Base-by-base conservation (phyloP, 2,113 vertebrate species). In the Prunella himalayana region DNA sequence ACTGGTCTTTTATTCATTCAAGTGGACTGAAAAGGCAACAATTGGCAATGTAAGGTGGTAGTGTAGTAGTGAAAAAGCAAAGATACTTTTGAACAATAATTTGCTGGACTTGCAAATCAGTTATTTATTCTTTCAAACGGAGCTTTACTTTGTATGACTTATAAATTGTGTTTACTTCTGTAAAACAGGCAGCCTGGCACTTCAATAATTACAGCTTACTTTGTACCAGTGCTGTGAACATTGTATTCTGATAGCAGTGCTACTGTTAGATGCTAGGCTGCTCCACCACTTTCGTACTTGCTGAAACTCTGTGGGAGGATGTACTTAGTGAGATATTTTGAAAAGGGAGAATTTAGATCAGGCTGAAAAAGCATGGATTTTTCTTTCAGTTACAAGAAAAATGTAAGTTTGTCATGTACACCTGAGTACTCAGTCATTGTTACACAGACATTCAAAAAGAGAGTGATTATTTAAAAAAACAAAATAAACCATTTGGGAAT, bases 231-330 rank as follows among this genome's bases (percentile, higher is more conserved):
- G 0, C 88, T 83, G 22, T 75, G 92, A 95, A 92, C 33, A 73
- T 70, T 86, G 41, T 77, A 91, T 93, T 96, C 93, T 77, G 61
- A 47, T 95, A 87, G 61, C 77, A 56, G 61, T 82, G 81, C 66
- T 87, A 21, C 81, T 91, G 75, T 60, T 95, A 69, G 86, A 95
- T 95, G 61, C 47, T 89, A 79, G 73, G 89, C 81, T 94, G 49
- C 47, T 95, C 68, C 59, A 75, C 90, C 54, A 77, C 82, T 90
- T 90, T 80, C 17, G 1, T 91, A 63, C 91, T 92, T 90, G 70
- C 84, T 93, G 92, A 90, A 95, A 91, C 87, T 88, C 75, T 82
- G 93, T 97, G 87, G 94, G 91, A 94, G 91, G 93, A 93, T 95
- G 65, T 91, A 91, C 65, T 95, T 79, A 64, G 37, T 39, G 42